Evolutionary conservation across 2,888 invertebrate genomes (phyloP).

Genomic region (Odontomyia ornata): DNA sequence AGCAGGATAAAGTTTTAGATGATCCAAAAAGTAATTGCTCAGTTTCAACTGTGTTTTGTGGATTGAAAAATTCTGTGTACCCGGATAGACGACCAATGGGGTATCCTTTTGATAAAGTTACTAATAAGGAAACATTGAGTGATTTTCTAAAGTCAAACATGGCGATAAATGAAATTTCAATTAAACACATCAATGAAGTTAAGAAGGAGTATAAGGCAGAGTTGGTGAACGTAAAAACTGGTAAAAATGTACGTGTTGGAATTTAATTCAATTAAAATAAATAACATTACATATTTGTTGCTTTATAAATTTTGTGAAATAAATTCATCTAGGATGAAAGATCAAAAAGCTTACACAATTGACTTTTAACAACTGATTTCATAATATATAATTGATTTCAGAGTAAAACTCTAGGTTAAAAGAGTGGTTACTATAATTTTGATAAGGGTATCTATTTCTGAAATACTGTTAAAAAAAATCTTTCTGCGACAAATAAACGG

Average conservation of each 20-base stretch:
- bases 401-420: too few relatives aligned
- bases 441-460: too few relatives aligned
- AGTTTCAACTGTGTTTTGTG: conserved; percentile 63
- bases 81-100: conserved; percentile 65
- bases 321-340: too few relatives aligned
- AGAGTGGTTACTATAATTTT: too few relatives aligned
- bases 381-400: too few relatives aligned
- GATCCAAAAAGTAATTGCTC: conserved; percentile 52
- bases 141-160: conserved; percentile 32
- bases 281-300: too few relatives aligned
- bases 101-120: conserved; percentile 62
- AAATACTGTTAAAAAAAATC: too few relatives aligned
- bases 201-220: conserved; percentile 35
- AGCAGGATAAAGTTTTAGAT: conserved; percentile 22
- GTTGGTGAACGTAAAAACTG: neutral
- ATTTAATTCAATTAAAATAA: too few relatives aligned
- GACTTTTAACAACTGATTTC: too few relatives aligned
- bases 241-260: neutral
- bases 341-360: too few relatives aligned
- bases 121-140: neutral
- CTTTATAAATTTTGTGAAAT: too few relatives aligned
- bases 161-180: neutral
- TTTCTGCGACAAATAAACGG: too few relatives aligned
- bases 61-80: conserved; percentile 61
- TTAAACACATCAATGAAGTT: conserved; percentile 38